Evolutionary conservation across 2,888 invertebrate genomes (phyloP).

Genomic region (Eupithecia insigniata): DNA sequence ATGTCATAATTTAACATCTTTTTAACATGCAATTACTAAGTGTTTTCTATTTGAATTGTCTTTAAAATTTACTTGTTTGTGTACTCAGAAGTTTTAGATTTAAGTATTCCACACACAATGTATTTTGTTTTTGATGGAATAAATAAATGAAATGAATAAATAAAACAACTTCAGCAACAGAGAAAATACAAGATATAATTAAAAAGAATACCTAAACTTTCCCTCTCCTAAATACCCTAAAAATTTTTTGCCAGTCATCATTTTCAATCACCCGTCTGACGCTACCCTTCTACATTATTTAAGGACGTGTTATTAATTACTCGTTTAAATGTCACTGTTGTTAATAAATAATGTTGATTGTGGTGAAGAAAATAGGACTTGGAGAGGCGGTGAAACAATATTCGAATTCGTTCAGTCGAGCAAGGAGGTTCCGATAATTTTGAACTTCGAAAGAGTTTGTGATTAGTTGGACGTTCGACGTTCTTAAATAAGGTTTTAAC

Average conservation of each 20-base stretch:
- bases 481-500: background rate
- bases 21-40: no score
- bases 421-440: background rate
- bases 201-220: background rate
- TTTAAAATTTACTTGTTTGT: no score
- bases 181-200: no score
- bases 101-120: no score
- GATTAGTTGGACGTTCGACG: background rate
- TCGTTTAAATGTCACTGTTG: background rate
- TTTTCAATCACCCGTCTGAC: background rate
- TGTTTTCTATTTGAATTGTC: no score
- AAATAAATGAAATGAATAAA: no score
- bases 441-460: conserved; percentile 4
- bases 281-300: background rate
- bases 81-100: no score
- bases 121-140: no score
- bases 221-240: background rate
- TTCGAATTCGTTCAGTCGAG: background rate
- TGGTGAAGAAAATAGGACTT: conserved; percentile 3
- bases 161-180: no score
- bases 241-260: background rate
- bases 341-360: conserved; percentile 8
- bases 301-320: background rate
- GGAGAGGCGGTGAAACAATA: background rate
- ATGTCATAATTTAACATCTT: no score